phyloP scores from a whole-genome alignment of 1,140 invertebrate species.

The Asobara japonica region DNA sequence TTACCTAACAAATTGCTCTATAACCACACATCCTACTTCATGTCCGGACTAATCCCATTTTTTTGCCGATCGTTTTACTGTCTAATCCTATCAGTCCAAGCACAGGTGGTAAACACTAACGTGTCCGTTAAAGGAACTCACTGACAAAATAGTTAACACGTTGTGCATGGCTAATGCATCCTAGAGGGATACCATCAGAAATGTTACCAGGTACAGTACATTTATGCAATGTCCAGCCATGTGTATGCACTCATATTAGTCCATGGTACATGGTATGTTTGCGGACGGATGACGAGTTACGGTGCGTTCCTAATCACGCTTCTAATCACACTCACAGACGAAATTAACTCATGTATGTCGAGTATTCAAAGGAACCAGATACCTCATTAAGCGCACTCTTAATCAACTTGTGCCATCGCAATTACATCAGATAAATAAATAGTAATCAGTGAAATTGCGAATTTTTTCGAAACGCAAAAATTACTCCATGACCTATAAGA shows the following conservation, averaged over 20 bases:
- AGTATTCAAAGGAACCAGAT: conserved; percentile 18
- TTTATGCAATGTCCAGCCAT: conserved; percentile 25
- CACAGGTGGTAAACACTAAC: not conserved
- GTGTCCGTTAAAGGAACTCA: not conserved
- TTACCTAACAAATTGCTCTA: too few species aligned
- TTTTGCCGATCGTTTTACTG: not conserved
- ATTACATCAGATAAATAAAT: not conserved
- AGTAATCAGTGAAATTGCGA: too few species aligned
- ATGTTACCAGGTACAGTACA: conserved; percentile 3
- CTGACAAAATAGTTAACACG: conserved; percentile 17
- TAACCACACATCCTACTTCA: not conserved
- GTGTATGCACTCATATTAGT: conserved; percentile 19
- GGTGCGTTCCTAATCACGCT: conserved; percentile 38
- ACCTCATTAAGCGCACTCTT: not conserved
- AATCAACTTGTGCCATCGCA: not conserved
- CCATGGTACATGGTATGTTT: conserved; percentile 31
- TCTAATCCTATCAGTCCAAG: not conserved
- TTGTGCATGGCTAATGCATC: conserved; percentile 20
- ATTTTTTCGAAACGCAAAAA: too few species aligned
- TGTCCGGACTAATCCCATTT: not conserved
- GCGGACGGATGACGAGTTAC: conserved; percentile 31
- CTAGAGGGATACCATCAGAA: conserved; percentile 3
- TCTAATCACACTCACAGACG: conserved; percentile 37
- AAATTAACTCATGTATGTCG: conserved; percentile 27
- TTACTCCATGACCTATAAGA: too few species aligned